Base-by-base conservation (phyloP, 2,113 vertebrate species). In the Eira barbara region DNA sequence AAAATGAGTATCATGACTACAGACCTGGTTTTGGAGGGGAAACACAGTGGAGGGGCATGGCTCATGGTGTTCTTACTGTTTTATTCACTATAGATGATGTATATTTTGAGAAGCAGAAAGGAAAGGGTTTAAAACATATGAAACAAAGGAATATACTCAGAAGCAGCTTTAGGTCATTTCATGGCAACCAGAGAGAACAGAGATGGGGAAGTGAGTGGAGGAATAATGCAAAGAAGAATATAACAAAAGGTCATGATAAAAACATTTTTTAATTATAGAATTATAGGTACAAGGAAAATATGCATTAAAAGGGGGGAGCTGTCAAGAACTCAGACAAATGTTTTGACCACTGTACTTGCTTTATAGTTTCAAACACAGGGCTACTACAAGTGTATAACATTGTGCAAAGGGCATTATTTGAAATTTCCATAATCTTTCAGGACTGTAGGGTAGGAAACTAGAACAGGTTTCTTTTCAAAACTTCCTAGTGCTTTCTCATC, bases 61-160 rank as follows among this genome's bases (percentile, higher is more conserved):
- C 14, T 52, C 71, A 21, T 11, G 23, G 21, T n/a, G 7, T 14
- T 63, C 39, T 47, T 93, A 27, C 69, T 52, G 7, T 39, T 21
- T 83, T 94, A 80, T 52, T 84, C 61, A 74, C 31, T n/a, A 49
- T 4, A 61, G 49, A 31, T 6, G 15, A 18, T 27, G 6, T 74
- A 25, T 9, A 49, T 91, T 85, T 59, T 88, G 80, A 88, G 63
- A 82, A 34, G 14, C 55, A 91, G 93, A 47, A 91, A 97, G 10
- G 5, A 20, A 97, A 97, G 97, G 89, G 92, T 98, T 98, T 98
- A 97, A 97, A 97, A 27, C 23, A 97, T 93, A 93, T 89, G 97
- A 88, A 98, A 84, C 94, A 97, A 98, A 98, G 89, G 61, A 97
- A 96, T 92, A 92, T 20, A 85, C 2, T 74, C 21, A 20, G 69